A percentile compares a stretch with the other conserved stretches of the same genome.
Evolutionary conservation across 1,140 invertebrate species (phyloP).

Genomic region (Pseudomyrmex dendroicus): DNA sequence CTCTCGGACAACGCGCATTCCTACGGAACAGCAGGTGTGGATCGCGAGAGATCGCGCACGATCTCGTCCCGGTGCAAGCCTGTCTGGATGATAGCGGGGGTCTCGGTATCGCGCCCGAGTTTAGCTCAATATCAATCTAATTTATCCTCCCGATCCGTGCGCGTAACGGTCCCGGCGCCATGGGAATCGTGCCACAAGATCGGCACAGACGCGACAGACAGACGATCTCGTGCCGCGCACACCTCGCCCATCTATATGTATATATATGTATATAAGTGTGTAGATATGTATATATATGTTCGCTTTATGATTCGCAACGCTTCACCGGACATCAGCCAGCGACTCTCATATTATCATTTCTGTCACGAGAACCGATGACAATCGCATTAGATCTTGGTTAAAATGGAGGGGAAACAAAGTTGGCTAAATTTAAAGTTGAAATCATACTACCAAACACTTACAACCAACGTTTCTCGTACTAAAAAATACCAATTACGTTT

Average conservation of each 20-base stretch:
- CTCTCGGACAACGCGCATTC: conserved; percentile 67
- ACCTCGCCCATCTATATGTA: conserved; percentile 40
- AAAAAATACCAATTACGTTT: too few relatives aligned
- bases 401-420: not conserved
- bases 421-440: not conserved
- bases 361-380: not conserved
- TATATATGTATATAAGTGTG: too few relatives aligned
- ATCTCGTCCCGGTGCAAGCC: conserved; percentile 37
- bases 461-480: too few relatives aligned
- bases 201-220: conserved; percentile 47
- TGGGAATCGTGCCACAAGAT: conserved; percentile 72
- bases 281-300: conserved; percentile 3
- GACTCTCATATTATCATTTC: conserved; percentile 43
- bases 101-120: conserved; percentile 60
- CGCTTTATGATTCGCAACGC: conserved; percentile 63
- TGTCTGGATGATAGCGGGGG: conserved; percentile 35
- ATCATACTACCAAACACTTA: too few relatives aligned
- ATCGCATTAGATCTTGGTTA: not conserved
- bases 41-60: conserved; percentile 59
- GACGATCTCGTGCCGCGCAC: conserved; percentile 57
- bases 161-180: conserved; percentile 69
- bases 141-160: conserved; percentile 57
- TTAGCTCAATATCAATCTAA: conserved; percentile 73
- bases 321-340: conserved; percentile 39
- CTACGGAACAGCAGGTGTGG: conserved; percentile 68